Base-by-base conservation (phyloP, 2,113 vertebrate species). In the Oophaga pumilio region DNA sequence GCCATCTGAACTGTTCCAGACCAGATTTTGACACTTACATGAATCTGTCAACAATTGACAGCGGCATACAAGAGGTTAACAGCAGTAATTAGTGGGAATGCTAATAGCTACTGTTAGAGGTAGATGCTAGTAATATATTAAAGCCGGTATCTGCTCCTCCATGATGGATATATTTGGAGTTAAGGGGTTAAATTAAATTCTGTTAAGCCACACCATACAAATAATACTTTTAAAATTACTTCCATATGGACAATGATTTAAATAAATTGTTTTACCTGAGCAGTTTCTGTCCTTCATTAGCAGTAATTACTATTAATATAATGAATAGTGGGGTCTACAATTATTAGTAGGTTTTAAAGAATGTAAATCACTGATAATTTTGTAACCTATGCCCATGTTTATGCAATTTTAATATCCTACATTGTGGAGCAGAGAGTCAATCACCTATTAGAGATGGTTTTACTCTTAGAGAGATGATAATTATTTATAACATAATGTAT, bases 341-440 rank as follows among this genome's bases (percentile, higher is more conserved):
- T 28, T 74, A 76, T 69, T 66, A 56, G 86, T 79, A 87, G 87
- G 7, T 88, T 18, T 69, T 76, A 88, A 26, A 80, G 6, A 24
- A 43, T 86, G 81, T 87, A 91, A 92, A 91, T 91, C 57, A 87
- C 11, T 62, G 49, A 6, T 91, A 92, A 92, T 91, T 28, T 91
- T 50, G 6, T n/a, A 87, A 68, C 82, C 6, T 18, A 82, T 89
- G 49, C 80, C 50, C 49, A 89, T 92, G 22, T 62, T 84, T 89
- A 18, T 84, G 17, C 89, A 71, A 14, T 90, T 86, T 59, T 82
- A 73, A 50, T 56, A n/a, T 89, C 91, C 43, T 2, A 50, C 52
- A 24, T 66, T 68, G 49, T 52, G 64, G 8, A 76, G 56, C 64
- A 74, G 49, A 87, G 87, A 85, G 91, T 26, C 60, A 89, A 78